Evolutionary conservation across 2,113 vertebrate species (phyloP), one percentile per base, ranked within the genome.

Genomic region (Amblyornis subalaris): DNA sequence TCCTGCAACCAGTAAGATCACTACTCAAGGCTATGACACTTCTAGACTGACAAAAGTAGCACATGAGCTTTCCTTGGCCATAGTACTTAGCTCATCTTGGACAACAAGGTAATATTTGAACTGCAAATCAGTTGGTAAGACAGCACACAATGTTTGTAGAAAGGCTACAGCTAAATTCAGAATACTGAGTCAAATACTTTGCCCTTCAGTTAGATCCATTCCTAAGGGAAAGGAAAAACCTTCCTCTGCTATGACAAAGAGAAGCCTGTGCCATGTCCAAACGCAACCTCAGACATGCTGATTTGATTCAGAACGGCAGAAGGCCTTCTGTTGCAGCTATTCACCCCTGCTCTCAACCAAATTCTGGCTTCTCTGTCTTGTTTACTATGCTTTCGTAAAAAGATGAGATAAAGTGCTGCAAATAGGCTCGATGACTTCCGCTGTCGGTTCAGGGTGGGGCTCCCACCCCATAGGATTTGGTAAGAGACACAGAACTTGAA

Each of bases 321-420:
- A 47, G 40, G 44, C 47, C 35, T 47, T 8, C 58, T 89, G 69
- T 75, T 92, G 75, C 67, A 77, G 62, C 48, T 85, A 7, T 44
- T 71, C 28, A 66, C 12, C 11, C 23, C 36, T 24, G 44, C 61
- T 75, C 55, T 53, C n/a, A 51, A 64, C 51, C 29, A 35, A 65
- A 73, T 18, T 74, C n/a, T 67, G 60, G 64, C 57, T 90, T 91
- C 72, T 85, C 67, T 88, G 77, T 73, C 88, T 66, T 95, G 94
- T 95, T 97, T 96, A 95, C 83, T 86, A 91, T 48, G 71, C 89
- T 95, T 95, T 93, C 25, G 3, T 93, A 93, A 96, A 85, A 95
- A 91, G 91, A 95, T 94, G 82, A 97, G 93, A 96, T 95, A 93
- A 85, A 93, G 64, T 31, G 44, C 89, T 88, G 72, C 75, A 93